Evolutionary conservation across 2,888 invertebrate genomes (phyloP), one percentile per base, ranked within the genome.

Genomic region (Drosophila suboccidentalis): DNA sequence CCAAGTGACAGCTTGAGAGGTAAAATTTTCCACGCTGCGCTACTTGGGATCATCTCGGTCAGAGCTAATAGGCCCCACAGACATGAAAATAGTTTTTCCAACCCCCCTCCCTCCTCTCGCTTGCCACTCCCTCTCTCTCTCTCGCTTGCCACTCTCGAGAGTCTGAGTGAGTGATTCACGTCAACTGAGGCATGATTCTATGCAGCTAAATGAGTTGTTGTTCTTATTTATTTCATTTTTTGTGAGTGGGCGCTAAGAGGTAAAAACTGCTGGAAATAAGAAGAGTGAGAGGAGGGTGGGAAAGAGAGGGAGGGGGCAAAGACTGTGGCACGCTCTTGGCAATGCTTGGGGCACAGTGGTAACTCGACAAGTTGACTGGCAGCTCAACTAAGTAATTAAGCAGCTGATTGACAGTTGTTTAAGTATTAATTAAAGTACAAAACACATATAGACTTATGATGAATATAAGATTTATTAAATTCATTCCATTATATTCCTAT

Each of bases 131-230:
- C 2, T 2, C 34, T 1, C 2, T 2, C 34, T 1, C 34, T 43
- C 13, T 41, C 50, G 64, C 59, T 50, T 58, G 60, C 75, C 64
- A 70, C 75, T 75, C 71, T 75, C 71, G 80, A 78, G 76, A 76
- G 69, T 39, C 78, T 84, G 75, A 87, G 82, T 86, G 86, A 86
- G 86, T 89, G 87, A 86, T 86, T 86, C 89, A 89, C 78, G 89
- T 86, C 86, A 87, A 84, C 82, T 76, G 78, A 80, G 78, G 86
- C 86, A 87, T 86, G 80, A 82, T 80, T 85, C 86, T 85, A 70
- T 78, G 83, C 58, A 87, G 72, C 88, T 87, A 87, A 85, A 85
- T 87, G 80, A 85, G 84, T 84, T 84, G 88, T 86, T 78, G 83
- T 74, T 82, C 68, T 61, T 29, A 39, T 44, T 41, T 55, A 22